Evolutionary conservation across 2,888 invertebrate species (phyloP).

Genomic region (Stenolophus ochropezus): DNA sequence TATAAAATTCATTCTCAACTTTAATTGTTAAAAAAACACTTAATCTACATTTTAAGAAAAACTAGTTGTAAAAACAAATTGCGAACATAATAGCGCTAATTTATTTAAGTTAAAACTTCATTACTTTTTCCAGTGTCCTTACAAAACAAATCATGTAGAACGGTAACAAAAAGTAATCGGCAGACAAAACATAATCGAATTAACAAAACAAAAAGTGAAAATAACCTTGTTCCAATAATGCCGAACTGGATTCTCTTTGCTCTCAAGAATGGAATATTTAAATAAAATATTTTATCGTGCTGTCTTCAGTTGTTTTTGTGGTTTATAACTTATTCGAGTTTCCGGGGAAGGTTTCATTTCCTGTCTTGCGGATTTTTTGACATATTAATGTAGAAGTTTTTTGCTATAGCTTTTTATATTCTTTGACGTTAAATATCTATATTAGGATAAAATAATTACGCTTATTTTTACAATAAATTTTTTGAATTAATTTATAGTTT

Average conservation of each 20-base stretch:
- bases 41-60: neutral
- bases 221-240: slow-evolving; percentile 55
- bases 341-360: slow-evolving; percentile 6
- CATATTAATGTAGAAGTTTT: neutral
- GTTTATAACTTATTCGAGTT: slow-evolving; percentile 11
- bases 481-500: too few relatives aligned
- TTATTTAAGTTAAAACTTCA: neutral
- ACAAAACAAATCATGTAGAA: slow-evolving; percentile 15
- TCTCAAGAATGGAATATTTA: neutral
- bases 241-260: slow-evolving; percentile 8
- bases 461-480: too few relatives aligned
- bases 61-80: neutral
- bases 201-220: slow-evolving; percentile 33
- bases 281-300: neutral
- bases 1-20: neutral
- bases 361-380: neutral
- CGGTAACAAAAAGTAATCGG: slow-evolving; percentile 35
- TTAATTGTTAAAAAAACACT: neutral
- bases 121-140: slow-evolving; percentile 5
- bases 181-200: slow-evolving; percentile 51
- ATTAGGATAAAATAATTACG: too few relatives aligned
- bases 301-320: neutral
- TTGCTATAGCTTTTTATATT: neutral
- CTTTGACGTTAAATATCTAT: neutral
- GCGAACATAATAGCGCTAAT: slow-evolving; percentile 1